phyloP scores from a whole-genome alignment of 2,113 vertebrate species.

The Boleophthalmus pectinirostris region DNA sequence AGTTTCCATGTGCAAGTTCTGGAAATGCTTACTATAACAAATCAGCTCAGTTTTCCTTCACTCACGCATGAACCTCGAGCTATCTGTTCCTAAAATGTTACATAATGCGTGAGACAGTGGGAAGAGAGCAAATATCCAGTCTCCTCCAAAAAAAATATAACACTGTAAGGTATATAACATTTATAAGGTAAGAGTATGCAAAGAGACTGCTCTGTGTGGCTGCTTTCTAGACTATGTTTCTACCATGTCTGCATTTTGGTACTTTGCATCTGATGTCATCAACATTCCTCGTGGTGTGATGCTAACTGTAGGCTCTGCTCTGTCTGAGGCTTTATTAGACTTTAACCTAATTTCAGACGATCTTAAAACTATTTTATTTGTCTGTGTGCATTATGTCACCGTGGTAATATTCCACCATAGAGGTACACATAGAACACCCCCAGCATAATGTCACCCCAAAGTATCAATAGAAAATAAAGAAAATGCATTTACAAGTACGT shows the following conservation, averaged over 20 bases:
- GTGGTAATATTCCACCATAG: too few species aligned
- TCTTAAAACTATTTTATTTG: too few species aligned
- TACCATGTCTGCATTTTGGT: not conserved
- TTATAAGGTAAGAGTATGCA: slow-evolving; percentile 40
- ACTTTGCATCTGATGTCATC: slow-evolving; percentile 2
- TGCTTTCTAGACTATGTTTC: slow-evolving; percentile 3
- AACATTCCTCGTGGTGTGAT: too few species aligned
- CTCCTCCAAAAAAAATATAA: slow-evolving; percentile 36
- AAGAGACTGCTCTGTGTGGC: slow-evolving; percentile 9
- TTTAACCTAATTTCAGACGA: too few species aligned
- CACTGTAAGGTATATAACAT: not conserved
- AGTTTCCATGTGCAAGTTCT: slow-evolving; percentile 14
- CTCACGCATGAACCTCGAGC: slow-evolving; percentile 29
- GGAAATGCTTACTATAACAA: slow-evolving; percentile 42
- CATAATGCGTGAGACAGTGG: slow-evolving; percentile 51
- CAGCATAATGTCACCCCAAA: too few species aligned
- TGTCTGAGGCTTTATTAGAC: too few species aligned
- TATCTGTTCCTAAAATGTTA: slow-evolving; percentile 66
- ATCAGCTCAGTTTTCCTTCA: slow-evolving; percentile 48
- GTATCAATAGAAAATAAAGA: too few species aligned
- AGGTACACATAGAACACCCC: too few species aligned
- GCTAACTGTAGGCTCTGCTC: too few species aligned
- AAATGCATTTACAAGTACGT: slow-evolving; percentile 33
- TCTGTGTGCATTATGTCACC: too few species aligned
- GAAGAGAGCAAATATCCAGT: slow-evolving; percentile 41